Evolutionary conservation across 2,797 vertebrate genomes (phyloP).

Genomic region (Silurus aristotelis): DNA sequence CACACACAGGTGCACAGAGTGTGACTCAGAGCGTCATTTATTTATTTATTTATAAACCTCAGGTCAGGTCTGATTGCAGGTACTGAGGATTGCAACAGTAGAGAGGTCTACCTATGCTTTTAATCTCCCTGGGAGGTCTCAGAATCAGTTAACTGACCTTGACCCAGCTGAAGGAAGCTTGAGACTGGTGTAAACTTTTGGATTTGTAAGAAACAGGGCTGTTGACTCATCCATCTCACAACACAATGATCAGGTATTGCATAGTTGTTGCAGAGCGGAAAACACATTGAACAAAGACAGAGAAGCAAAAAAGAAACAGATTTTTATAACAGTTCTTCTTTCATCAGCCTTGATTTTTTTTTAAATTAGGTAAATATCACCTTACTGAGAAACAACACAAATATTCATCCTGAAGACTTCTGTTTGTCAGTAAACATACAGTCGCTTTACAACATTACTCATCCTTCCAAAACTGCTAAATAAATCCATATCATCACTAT

Average conservation of each 20-base stretch:
- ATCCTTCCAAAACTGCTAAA: neutral
- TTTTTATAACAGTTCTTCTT: neutral
- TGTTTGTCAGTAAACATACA: neutral
- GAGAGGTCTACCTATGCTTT: conserved; percentile 5
- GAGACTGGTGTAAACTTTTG: neutral
- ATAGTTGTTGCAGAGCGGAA: neutral
- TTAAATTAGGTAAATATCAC: neutral
- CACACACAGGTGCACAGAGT: neutral
- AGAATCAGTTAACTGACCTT: conserved; percentile 34
- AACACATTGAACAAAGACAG: neutral
- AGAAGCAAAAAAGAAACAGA: neutral
- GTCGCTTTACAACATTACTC: neutral
- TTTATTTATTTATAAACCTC: conserved; percentile 9
- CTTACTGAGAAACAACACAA: neutral
- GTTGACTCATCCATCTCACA: too few species aligned
- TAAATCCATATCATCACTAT: neutral
- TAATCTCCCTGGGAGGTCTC: neutral
- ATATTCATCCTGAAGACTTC: neutral
- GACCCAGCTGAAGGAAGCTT: conserved; percentile 25
- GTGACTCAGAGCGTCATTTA: conserved; percentile 25
- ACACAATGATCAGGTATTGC: neutral
- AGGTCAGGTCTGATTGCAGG: conserved; percentile 34
- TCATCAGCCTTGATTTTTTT: too few species aligned
- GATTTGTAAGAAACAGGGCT: neutral
- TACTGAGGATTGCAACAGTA: neutral